Percentiles rank a stretch among this genome's conserved stretches.
These are phyloP conservation scores for Calosoma granatense DNA, from an alignment of 1,140 invertebrate species.

Conservation along the genomic window DNA sequence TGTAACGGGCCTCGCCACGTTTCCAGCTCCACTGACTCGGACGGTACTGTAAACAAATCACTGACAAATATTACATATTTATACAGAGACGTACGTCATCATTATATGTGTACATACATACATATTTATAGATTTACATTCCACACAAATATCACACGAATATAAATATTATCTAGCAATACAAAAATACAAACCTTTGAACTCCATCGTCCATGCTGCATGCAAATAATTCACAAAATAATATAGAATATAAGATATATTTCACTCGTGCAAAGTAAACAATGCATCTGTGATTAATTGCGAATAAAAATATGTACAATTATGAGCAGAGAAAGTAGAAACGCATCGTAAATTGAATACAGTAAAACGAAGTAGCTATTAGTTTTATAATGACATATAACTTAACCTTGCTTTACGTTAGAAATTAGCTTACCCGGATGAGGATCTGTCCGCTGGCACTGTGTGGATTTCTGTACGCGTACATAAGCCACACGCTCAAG, in stretches of 20 bases:
- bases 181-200: background rate
- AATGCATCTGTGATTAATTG: no score
- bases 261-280: no score
- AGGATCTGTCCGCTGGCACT: constrained; percentile 89
- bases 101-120: no score
- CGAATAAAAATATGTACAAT: no score
- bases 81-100: no score
- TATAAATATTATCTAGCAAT: background rate
- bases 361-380: background rate
- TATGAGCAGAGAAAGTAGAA: no score
- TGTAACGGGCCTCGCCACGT: constrained; percentile 80
- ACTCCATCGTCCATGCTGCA: background rate
- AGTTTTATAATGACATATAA: background rate
- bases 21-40: constrained; percentile 87
- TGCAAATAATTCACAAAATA: background rate
- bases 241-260: no score
- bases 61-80: constrained; percentile 16
- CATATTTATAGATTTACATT: background rate
- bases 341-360: background rate
- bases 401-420: background rate
- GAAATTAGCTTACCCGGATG: constrained; percentile 68
- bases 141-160: background rate
- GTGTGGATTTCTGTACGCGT: constrained; percentile 94
- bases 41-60: constrained; percentile 65
- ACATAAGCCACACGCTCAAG: constrained; percentile 66